phyloP scores from a whole-genome alignment of 2,113 vertebrate species.

The Arvicanthis niloticus region DNA sequence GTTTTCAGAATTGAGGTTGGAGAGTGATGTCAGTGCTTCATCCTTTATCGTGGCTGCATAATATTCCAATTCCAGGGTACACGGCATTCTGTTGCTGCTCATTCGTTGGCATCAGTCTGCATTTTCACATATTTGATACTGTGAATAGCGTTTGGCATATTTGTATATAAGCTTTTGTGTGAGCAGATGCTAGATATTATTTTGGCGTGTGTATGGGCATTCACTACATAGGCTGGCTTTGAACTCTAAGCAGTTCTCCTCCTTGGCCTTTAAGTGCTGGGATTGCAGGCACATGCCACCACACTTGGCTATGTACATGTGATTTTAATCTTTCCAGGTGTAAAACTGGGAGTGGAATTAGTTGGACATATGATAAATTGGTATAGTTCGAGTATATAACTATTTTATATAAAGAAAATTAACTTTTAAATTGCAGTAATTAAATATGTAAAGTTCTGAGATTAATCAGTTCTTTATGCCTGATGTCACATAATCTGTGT shows the following conservation, averaged over 20 bases:
- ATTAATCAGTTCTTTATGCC: slow-evolving; percentile 21
- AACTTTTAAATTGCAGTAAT: slow-evolving; percentile 30
- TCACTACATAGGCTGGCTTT: background rate
- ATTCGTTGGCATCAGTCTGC: background rate
- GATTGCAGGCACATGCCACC: background rate
- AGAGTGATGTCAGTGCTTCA: background rate
- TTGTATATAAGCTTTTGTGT: slow-evolving; percentile 41
- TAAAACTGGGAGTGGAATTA: slow-evolving; percentile 19
- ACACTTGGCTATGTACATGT: background rate
- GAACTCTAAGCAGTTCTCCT: background rate
- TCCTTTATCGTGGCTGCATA: slow-evolving; percentile 33
- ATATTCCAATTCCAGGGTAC: background rate
- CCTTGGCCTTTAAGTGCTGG: background rate
- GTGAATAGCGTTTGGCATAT: background rate
- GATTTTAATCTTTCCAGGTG: slow-evolving; percentile 42
- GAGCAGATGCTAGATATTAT: background rate
- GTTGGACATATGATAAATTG: background rate
- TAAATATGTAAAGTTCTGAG: slow-evolving; percentile 44
- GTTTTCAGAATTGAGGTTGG: slow-evolving; percentile 50
- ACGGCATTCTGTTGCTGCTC: slow-evolving; percentile 23
- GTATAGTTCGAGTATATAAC: slow-evolving; percentile 32
- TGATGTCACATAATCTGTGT: background rate
- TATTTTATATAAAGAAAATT: slow-evolving; percentile 37
- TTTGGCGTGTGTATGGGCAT: background rate
- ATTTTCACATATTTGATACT: slow-evolving; percentile 28